These are phyloP conservation scores for Boloria euphrosyne DNA, from an alignment of 2,888 invertebrate genomes.

Conservation along the genomic window DNA sequence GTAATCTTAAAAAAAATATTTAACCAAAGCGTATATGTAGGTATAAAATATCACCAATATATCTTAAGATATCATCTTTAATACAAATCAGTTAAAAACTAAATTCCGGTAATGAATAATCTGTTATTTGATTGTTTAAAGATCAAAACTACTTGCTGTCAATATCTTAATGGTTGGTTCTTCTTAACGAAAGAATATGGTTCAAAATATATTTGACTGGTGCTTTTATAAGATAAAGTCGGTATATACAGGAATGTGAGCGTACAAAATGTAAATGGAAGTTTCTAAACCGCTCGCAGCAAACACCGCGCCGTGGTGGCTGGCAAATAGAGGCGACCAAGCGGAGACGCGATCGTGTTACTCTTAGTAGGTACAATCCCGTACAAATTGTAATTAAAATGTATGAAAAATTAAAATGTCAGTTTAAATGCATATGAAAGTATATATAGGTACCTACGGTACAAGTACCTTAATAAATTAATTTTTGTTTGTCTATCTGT, in stretches of 20 bases:
- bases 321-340: slow-evolving; percentile 61
- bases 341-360: slow-evolving; percentile 62
- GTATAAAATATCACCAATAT: too few relatives aligned
- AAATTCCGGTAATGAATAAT: not conserved
- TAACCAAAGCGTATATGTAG: too few relatives aligned
- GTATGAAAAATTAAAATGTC: not conserved
- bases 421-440: too few relatives aligned
- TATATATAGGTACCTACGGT: too few relatives aligned
- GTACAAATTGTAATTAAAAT: slow-evolving; percentile 27
- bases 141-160: not conserved
- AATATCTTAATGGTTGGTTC: not conserved
- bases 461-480: too few relatives aligned
- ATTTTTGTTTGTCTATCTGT: too few relatives aligned
- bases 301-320: slow-evolving; percentile 42
- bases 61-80: too few relatives aligned
- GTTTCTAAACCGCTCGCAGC: slow-evolving; percentile 62
- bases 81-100: too few relatives aligned
- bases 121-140: slow-evolving; percentile 15
- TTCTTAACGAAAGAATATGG: not conserved
- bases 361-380: slow-evolving; percentile 45
- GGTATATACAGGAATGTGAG: slow-evolving; percentile 29
- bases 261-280: slow-evolving; percentile 66
- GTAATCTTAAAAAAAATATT: too few relatives aligned
- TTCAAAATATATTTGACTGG: slow-evolving; percentile 7
- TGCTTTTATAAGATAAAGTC: not conserved